A percentile compares a stretch with the other conserved stretches of the same genome.
Evolutionary conservation across 37 sponge, comb jelly and placozoan genomes (phyloP).

Genomic region (Ephydatia muelleri): DNA sequence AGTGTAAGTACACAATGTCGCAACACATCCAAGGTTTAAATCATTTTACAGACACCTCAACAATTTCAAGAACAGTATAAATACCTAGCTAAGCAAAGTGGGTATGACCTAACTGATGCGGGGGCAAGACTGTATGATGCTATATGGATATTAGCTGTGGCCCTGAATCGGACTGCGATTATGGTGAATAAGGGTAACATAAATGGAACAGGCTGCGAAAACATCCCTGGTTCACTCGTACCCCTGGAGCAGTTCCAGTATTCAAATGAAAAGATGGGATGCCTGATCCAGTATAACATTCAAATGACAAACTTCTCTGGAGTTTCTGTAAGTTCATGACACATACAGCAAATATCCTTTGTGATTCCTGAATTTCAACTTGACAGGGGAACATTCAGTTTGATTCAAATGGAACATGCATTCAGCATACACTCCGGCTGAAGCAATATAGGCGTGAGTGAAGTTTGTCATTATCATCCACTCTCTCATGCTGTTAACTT

Average conservation of each 20-base stretch:
- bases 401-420: slow-evolving; percentile 1
- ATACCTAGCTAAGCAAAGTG: background rate
- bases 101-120: background rate
- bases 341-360: background rate
- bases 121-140: slow-evolving; percentile 25
- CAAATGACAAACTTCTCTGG: slow-evolving; percentile 25
- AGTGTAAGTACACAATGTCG: too few relatives aligned
- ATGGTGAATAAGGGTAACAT: background rate
- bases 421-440: background rate
- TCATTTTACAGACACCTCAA: background rate
- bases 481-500: background rate
- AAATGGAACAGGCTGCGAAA: slow-evolving; percentile 3
- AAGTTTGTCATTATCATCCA: too few relatives aligned
- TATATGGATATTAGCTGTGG: slow-evolving; percentile 47
- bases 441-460: background rate
- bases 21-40: background rate
- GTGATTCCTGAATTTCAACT: background rate
- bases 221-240: background rate
- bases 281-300: slow-evolving; percentile 20
- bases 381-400: background rate
- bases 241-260: slow-evolving; percentile 34
- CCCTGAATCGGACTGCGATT: slow-evolving; percentile 9
- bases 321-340: slow-evolving; percentile 20
- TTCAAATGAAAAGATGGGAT: slow-evolving; percentile 19
- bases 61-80: background rate